Conservation (phyloP, 2,113 vertebrate species). For the Pygoscelis antarcticus region DNA sequence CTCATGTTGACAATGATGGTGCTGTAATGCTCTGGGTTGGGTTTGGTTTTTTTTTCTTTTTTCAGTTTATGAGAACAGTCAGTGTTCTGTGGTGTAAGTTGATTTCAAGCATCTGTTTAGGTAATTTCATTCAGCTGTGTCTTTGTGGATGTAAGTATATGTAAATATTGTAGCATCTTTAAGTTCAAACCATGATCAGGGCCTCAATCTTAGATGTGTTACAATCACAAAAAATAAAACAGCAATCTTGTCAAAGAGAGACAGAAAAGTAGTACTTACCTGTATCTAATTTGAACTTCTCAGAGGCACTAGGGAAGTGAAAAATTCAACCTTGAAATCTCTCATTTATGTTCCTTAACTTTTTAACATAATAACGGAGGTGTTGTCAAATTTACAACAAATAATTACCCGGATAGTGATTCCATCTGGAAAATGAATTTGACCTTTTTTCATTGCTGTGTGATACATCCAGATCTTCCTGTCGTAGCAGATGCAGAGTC, state of each 20-base stretch:
- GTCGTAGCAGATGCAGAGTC: not conserved
- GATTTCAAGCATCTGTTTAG: not conserved
- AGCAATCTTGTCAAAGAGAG: not conserved
- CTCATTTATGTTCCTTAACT: not conserved
- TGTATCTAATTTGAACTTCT: not conserved
- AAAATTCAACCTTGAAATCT: not conserved
- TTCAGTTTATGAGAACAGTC: not conserved
- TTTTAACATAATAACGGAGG: not conserved
- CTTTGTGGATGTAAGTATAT: not conserved
- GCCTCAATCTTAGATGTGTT: not conserved
- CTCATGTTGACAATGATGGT: accelerated
- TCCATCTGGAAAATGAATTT: not conserved
- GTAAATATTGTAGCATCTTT: not conserved
- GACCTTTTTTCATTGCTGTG: not conserved
- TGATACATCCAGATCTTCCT: not conserved
- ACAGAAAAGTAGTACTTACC: not conserved
- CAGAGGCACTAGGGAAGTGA: not conserved
- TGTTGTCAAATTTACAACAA: constrained; percentile 49
- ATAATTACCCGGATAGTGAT: not conserved
- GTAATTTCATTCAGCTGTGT: not conserved
- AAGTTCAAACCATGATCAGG: not conserved
- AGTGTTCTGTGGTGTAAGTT: not conserved
- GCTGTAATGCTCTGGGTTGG: not conserved
- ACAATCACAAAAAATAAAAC: not conserved
- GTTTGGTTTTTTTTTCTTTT: accelerated